phyloP scores from a whole-genome alignment of 2,797 vertebrate species.

The Amblyraja radiata region DNA sequence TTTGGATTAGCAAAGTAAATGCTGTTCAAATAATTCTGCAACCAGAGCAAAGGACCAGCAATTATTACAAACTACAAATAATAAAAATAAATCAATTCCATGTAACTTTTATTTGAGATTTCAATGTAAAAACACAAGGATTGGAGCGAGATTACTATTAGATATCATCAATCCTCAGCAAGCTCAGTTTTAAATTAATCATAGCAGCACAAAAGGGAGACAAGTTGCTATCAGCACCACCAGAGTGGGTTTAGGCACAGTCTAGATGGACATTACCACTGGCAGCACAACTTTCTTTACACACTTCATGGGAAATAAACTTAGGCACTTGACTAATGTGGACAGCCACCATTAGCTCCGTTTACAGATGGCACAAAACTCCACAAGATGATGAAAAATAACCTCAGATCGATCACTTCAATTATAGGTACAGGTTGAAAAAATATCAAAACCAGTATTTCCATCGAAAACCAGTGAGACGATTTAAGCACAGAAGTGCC shows the following conservation, averaged over 20 bases:
- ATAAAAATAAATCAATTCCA: constrained; percentile 18
- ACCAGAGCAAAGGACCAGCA: background rate
- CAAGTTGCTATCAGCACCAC: background rate
- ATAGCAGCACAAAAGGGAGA: constrained; percentile 20
- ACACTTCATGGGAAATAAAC: constrained; percentile 15
- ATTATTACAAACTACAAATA: constrained; percentile 13
- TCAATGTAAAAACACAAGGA: constrained; percentile 30
- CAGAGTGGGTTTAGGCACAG: constrained; percentile 24
- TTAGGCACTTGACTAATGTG: constrained; percentile 27
- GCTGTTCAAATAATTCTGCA: background rate
- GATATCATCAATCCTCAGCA: constrained; percentile 25
- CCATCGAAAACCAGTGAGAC: background rate
- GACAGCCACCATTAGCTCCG: background rate
- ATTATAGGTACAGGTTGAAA: constrained; percentile 9
- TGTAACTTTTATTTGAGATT: constrained; percentile 28
- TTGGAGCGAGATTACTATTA: constrained; percentile 27
- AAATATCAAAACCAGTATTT: background rate
- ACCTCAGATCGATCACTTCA: background rate
- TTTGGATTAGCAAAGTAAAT: background rate
- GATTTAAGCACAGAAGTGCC: constrained; percentile 15
- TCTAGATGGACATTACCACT: background rate
- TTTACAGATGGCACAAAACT: constrained; percentile 18
- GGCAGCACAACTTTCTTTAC: constrained; percentile 6
- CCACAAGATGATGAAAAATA: constrained; percentile 18
- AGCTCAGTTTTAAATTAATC: constrained; percentile 31